A percentile compares a stretch with the other conserved stretches of the same genome.
These are phyloP conservation scores for Pachyramphus minor DNA, from an alignment of 2,113 vertebrate genomes.

Conservation along the genomic window DNA sequence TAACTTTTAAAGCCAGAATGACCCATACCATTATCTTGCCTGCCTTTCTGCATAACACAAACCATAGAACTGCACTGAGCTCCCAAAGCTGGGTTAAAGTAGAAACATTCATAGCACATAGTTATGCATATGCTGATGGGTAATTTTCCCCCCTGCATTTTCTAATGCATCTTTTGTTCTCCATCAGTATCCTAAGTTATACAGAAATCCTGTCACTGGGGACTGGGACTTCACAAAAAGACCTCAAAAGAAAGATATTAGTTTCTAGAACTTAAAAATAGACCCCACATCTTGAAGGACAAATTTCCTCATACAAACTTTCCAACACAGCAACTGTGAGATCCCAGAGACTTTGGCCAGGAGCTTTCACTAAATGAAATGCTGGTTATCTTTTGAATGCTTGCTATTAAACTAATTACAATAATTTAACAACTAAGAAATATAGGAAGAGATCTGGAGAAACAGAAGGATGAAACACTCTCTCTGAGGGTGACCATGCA, in stretches of 20 bases:
- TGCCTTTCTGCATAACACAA: not conserved
- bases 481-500: not conserved
- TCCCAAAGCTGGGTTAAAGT: not conserved
- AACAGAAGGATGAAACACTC: not conserved
- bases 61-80: not conserved
- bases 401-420: not conserved
- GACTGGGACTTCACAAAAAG: not conserved
- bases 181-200: not conserved
- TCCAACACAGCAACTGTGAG: not conserved
- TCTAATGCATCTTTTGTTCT: not conserved
- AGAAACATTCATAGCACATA: not conserved
- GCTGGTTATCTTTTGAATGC: not conserved
- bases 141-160: not conserved
- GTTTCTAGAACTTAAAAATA: not conserved
- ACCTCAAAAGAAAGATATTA: not conserved
- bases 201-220: not conserved
- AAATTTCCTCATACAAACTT: not conserved
- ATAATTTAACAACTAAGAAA: not conserved
- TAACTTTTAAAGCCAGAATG: not conserved
- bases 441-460: not conserved
- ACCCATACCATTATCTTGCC: not conserved
- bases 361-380: not conserved
- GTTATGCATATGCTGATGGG: accelerated
- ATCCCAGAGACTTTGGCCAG: not conserved
- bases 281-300: not conserved